Evolutionary conservation across 2,113 vertebrate genomes (phyloP), one percentile per base, ranked within the genome.

Genomic region (Chloropsis cyanopogon): DNA sequence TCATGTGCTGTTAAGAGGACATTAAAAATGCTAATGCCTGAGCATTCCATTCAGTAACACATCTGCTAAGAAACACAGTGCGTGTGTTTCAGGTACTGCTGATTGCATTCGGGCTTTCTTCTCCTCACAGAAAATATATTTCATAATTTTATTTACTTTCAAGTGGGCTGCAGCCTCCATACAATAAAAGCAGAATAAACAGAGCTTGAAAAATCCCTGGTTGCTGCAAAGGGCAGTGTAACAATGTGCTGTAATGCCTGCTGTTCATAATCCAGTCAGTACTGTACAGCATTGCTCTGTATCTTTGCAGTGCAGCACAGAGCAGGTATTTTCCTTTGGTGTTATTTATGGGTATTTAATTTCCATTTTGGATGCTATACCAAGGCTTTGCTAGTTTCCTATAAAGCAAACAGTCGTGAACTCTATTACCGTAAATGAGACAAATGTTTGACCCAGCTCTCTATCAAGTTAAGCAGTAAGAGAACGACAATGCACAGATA

Each of bases 21-120:
- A 95, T 92, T 93, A 93, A 96, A 90, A 83, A 94, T 92, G 83
- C 35, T 94, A 84, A 91, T 83, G 29, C 61, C 90, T 68, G 42
- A 24, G 41, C 47, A 53, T 70, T 78, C 44, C 33, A 28, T 37
- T 90, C 85, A 88, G 82, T 14, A 81, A 53, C 22, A 69, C 52
- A 37, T 73, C 47, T 81, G 52, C 82, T 60, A n/a, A 81, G 66
- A 76, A 82, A 61, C 24, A 60, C 8, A 22, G 17, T 11, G 7
- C 13, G 4, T 11, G 23, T 66, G 44, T 71, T 75, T 82, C 37
- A 76, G 83, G 37, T 59, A 33, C 23, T 37, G 52, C 33, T 52
- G 75, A 73, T 59, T 66, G 60, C 59, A 31, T 47, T 59, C 29
- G 29, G 17, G 4, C 59, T 85, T 79, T 53, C 41, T 82, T 54